These are phyloP conservation scores for Phyllotis vaccarum DNA, from an alignment of 2,797 vertebrate genomes.

Conservation along the genomic window DNA sequence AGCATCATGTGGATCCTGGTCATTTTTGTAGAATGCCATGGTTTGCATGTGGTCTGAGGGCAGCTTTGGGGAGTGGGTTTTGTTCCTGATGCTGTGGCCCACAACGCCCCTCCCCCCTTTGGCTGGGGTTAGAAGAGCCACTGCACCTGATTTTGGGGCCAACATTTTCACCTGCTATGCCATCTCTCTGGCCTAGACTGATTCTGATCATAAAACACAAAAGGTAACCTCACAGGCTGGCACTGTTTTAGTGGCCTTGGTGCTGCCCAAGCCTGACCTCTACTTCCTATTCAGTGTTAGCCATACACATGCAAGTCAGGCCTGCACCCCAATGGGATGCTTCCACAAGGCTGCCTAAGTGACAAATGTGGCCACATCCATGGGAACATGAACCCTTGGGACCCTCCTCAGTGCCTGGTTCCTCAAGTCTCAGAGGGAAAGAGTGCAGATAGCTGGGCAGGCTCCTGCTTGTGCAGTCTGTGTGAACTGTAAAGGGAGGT, in stretches of 20 bases:
- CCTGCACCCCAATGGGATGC: not conserved
- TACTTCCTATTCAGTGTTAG: not conserved
- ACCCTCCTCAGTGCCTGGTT: not conserved
- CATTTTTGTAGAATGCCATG: not conserved
- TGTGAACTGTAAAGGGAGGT: fast-evolving
- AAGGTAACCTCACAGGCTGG: not conserved
- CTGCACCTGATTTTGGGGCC: not conserved
- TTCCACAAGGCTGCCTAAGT: not conserved
- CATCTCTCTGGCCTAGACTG: not conserved
- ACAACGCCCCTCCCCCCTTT: not conserved
- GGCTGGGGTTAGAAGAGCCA: not conserved
- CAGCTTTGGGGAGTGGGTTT: not conserved
- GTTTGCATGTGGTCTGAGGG: not conserved
- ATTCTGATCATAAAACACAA: not conserved
- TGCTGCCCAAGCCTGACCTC: not conserved
- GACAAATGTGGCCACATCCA: not conserved
- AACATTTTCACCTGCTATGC: not conserved
- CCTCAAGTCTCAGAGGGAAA: not conserved
- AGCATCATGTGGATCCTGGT: not conserved
- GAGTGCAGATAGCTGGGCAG: not conserved
- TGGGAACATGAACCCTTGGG: constrained; percentile 35
- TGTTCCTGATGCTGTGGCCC: not conserved
- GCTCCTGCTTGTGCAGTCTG: too few relatives aligned
- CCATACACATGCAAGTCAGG: not conserved
- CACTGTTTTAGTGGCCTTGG: not conserved